Evolutionary conservation across 1,140 invertebrate genomes (phyloP).

Genomic region (Aphelenchoides fujianensis): DNA sequence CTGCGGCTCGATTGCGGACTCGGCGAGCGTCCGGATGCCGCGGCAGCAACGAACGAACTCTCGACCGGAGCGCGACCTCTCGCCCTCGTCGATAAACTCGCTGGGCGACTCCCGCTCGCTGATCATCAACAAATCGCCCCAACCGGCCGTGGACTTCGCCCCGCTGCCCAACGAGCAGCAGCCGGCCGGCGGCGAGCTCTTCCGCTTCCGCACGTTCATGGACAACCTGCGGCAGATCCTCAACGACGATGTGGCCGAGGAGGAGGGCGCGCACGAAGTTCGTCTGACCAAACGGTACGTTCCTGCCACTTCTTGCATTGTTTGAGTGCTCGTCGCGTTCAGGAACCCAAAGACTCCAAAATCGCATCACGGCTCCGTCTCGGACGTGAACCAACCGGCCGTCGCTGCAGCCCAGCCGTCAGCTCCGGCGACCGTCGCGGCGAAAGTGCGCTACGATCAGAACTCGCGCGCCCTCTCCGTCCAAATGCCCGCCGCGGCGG

Average conservation of each 20-base stretch:
- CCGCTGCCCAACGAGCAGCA: not conserved
- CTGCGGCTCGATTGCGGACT: constrained; percentile 10
- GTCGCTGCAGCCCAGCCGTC: not conserved
- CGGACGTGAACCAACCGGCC: too few species aligned
- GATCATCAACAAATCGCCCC: not conserved
- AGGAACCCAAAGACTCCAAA: constrained; percentile 16
- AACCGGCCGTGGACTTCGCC: not conserved
- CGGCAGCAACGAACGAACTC: constrained; percentile 5
- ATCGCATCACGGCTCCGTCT: not conserved
- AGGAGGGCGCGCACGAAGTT: constrained; percentile 4
- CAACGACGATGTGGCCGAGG: constrained; percentile 34
- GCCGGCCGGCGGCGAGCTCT: not conserved
- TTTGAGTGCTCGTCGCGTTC: not conserved
- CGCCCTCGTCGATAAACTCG: constrained; percentile 10
- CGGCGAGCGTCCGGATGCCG: not conserved
- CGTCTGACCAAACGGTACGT: not conserved
- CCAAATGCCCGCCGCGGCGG: not conserved
- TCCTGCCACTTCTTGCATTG: not conserved
- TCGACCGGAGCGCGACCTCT: not conserved
- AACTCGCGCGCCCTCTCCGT: constrained; percentile 12
- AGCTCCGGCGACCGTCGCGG: not conserved
- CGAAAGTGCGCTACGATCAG: not conserved
- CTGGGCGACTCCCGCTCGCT: not conserved
- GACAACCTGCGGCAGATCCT: constrained; percentile 51
- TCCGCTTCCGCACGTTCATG: constrained; percentile 30